Percentiles rank a stretch among this genome's conserved stretches.
Conservation (phyloP, 2,888 invertebrate species). For the Caenorhabditis angaria region DNA sequence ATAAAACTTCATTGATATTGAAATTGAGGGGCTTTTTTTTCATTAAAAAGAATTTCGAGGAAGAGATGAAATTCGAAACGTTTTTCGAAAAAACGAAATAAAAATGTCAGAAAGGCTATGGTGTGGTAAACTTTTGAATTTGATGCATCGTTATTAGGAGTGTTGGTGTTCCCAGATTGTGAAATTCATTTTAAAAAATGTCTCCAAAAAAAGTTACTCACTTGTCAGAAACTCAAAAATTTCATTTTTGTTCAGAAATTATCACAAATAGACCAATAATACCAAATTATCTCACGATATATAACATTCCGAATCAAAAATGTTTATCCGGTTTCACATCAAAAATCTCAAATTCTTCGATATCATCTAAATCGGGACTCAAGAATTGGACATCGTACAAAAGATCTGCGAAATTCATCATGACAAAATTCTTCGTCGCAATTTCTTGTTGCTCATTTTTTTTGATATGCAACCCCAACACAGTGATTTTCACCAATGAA, state of each 20-base stretch:
- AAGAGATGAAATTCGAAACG: too few relatives aligned
- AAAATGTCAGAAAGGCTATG: too few relatives aligned
- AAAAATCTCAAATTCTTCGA: conserved; percentile 34
- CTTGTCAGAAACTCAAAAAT: too few relatives aligned
- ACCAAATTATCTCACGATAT: too few relatives aligned
- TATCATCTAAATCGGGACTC: conserved; percentile 24
- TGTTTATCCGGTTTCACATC: conserved; percentile 40
- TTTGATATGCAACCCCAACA: conserved; percentile 57
- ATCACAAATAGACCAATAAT: too few relatives aligned
- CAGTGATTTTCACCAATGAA: conserved; percentile 64
- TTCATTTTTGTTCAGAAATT: too few relatives aligned
- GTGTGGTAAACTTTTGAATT: too few relatives aligned
- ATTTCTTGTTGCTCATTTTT: background rate
- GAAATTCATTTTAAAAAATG: too few relatives aligned
- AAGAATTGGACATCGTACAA: conserved; percentile 29
- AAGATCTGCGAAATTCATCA: conserved; percentile 32
- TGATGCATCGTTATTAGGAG: too few relatives aligned
- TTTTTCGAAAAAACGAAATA: conserved; percentile 1
- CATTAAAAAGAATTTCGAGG: too few relatives aligned
- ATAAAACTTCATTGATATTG: background rate
- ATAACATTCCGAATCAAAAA: conserved; percentile 25
- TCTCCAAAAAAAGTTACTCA: too few relatives aligned
- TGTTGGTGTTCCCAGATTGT: too few relatives aligned
- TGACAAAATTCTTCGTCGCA: conserved; percentile 20
- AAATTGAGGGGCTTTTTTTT: background rate